Conservation (phyloP, 1,140 invertebrate species). For the Zaprionus taronus region DNA sequence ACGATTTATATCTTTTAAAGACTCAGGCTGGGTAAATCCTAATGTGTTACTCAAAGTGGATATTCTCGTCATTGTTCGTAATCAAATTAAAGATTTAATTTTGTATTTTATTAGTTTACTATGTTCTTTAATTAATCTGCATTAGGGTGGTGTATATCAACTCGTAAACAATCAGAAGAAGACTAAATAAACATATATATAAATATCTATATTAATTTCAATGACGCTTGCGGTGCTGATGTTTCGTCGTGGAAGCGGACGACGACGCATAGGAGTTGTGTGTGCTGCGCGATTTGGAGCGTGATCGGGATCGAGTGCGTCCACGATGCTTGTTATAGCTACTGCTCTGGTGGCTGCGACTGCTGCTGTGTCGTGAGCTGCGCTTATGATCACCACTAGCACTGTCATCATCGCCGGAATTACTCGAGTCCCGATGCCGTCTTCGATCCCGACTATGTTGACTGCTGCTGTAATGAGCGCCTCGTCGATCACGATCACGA, state of each 20-base stretch:
- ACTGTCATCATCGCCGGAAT: constrained; percentile 61
- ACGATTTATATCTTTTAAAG: neutral
- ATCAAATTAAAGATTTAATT: constrained; percentile 7
- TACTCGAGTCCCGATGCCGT: constrained; percentile 45
- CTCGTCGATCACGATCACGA: constrained; percentile 27
- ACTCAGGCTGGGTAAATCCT: constrained; percentile 1
- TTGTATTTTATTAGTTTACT: constrained; percentile 14
- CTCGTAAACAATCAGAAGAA: constrained; percentile 38
- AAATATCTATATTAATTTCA: constrained; percentile 48
- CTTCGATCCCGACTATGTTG: constrained; percentile 18
- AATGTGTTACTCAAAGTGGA: constrained; percentile 2
- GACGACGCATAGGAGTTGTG: constrained; percentile 68
- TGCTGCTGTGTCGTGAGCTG: constrained; percentile 48
- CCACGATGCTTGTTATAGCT: constrained; percentile 42
- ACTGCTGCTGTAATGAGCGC: constrained; percentile 14
- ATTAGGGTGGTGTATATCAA: constrained; percentile 29
- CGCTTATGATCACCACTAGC: constrained; percentile 33
- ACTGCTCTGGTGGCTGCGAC: constrained; percentile 54
- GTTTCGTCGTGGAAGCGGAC: constrained; percentile 62
- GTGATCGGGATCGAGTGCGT: constrained; percentile 51
- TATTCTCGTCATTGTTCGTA: constrained; percentile 8
- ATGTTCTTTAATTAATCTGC: constrained; percentile 37
- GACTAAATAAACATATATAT: constrained; percentile 21
- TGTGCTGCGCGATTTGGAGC: constrained; percentile 66
- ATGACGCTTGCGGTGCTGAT: constrained; percentile 61